These are phyloP conservation scores for Carlito syrichta DNA, from an alignment of 2,113 vertebrate genomes.

Conservation along the genomic window DNA sequence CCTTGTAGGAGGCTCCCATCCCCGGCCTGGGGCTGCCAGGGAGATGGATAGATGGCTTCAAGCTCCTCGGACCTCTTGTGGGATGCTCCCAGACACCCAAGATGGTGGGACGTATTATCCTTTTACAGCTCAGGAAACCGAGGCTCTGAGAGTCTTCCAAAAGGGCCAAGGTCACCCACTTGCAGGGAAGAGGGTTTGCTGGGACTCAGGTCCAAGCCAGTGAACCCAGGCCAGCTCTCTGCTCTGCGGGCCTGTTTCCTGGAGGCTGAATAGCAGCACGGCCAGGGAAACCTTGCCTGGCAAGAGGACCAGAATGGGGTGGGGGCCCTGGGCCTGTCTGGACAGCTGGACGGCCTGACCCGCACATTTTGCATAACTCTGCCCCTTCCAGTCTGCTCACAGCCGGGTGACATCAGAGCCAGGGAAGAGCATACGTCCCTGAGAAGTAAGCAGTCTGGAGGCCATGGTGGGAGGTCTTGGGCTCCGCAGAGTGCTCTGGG, in stretches of 20 bases:
- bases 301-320: not conserved
- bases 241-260: not conserved
- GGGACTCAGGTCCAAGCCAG: not conserved
- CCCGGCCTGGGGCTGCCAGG: not conserved
- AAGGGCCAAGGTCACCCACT: no score
- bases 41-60: rapidly evolving
- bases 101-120: not conserved
- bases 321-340: not conserved
- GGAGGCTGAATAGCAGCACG: not conserved
- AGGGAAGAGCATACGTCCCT: not conserved
- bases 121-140: not conserved
- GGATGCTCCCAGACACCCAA: rapidly evolving
- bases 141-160: not conserved
- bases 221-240: not conserved
- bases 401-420: not conserved
- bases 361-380: no score
- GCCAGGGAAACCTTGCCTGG: not conserved
- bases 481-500: not conserved
- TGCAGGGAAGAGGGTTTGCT: not conserved
- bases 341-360: not conserved
- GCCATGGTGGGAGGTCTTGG: rapidly evolving
- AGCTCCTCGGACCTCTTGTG: no score
- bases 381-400: not conserved
- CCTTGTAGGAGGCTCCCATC: not conserved
- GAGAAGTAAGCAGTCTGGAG: not conserved